These are phyloP conservation scores for Mnemiopsis leidyi DNA, from an alignment of 37 sponge, comb jelly and placozoan genomes.

Conservation along the genomic window DNA sequence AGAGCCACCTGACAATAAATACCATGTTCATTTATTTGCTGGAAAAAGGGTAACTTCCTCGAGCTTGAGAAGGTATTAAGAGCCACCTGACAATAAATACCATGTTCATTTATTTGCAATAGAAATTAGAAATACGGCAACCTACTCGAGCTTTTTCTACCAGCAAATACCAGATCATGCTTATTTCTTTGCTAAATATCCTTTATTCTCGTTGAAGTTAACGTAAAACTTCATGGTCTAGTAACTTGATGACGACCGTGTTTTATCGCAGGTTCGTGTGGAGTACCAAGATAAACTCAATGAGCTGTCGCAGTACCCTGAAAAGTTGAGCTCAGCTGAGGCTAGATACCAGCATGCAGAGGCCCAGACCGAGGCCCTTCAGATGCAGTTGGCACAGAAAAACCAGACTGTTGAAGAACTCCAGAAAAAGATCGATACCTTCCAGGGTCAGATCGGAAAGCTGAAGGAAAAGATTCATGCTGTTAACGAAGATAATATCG, in stretches of 20 bases:
- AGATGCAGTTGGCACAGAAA: background rate
- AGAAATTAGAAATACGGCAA: no score
- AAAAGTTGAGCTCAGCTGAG: conserved; percentile 50
- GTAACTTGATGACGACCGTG: no score
- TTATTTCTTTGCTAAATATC: no score
- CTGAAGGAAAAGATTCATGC: conserved; percentile 21
- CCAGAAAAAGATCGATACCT: conserved; percentile 10
- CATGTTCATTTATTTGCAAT: no score
- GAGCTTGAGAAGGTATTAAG: conserved; percentile 62
- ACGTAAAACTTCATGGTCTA: no score
- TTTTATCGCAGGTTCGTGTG: conserved; percentile 31
- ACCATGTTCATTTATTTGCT: no score
- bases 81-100: no score
- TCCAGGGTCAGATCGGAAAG: conserved; percentile 61
- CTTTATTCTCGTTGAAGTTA: no score
- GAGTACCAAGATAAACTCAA: conserved; percentile 45
- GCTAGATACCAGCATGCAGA: conserved; percentile 22
- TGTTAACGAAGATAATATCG: conserved; percentile 61
- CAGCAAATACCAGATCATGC: no score
- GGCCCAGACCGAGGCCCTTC: background rate
- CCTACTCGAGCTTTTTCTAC: no score
- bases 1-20: no score
- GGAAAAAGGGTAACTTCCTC: conserved; percentile 1
- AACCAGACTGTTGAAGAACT: conserved; percentile 45
- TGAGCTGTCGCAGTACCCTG: conserved; percentile 22